Evolutionary conservation across 2,113 vertebrate genomes (phyloP), one percentile per base, ranked within the genome.

Genomic region (Edolisoma coerulescens): DNA sequence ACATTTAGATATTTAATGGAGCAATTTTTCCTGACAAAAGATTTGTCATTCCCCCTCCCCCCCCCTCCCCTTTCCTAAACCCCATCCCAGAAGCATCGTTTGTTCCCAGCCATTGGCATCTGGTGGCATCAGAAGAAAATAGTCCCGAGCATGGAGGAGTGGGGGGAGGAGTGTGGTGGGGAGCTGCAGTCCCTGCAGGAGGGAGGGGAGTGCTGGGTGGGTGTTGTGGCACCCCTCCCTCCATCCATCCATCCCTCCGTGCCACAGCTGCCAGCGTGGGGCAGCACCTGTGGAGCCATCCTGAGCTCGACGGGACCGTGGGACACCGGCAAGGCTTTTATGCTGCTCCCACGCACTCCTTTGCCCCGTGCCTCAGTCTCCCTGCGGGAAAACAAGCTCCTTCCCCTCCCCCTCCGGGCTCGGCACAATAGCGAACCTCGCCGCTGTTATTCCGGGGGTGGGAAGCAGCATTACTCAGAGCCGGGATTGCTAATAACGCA

Each of bases 391-490:
- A 82, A 42, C 74, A 9, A 21, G 15, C 42, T 45, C 90, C 47
- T 69, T 17, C 57, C 32, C 41, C 57, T 27, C 41, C 16, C 17
- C 3, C 26, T 37, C 65, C 2, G 4, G 1, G 23, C 71, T 86
- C 4, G 3, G 70, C 81, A 86, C 93, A 89, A 78, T 73, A 80
- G 88, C 88, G 26, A 94, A 86, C 79, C 88, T 86, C 44, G 14
- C 35, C 8, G 4, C 37, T 94, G 19, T 94, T 63, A 64, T 84
- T 63, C 61, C 32, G 96, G 95, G 96, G 96, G 96, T 5, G 96
- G 95, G 84, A 93, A 91, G 95, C 93, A 77, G 93, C 90, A 94
- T 96, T 97, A 97, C 96, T 97, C 96, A 97, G 96, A 94, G 82
- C 33, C 47, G 11, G 91, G 65, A 44, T 27, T 81, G 93, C 93